Base-by-base conservation (phyloP, 53 echinoderm and acorn worm genomes). In the Astropecten irregularis region DNA sequence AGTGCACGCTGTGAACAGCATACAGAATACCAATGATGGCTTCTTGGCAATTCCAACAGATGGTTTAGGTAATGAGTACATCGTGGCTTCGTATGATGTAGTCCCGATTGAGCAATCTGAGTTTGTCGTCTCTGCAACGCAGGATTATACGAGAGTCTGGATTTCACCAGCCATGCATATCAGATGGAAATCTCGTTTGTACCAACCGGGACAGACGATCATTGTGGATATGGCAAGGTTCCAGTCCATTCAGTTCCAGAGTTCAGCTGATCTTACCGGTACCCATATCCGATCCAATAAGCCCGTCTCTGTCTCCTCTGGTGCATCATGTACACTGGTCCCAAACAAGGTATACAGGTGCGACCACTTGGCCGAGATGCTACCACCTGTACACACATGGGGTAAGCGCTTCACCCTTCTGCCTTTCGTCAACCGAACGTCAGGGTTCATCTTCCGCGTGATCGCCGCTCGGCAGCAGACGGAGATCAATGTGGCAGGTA, bases 321-420 rank as follows among this genome's bases (percentile, higher is more conserved):
- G 95, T 44, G 88, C 91, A 20, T 91, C 95, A 22, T 95, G 95
- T 59, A 91, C 95, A 22, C 83, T 91, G 19, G 93, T 95, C n/a
- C 95, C 95, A 2, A 65, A 61, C 22, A 73, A 66, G 13, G 86
- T 91, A 20, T 89, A 88, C 62, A 79, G 95, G 27, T 95, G 95
- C 68, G 95, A 95, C 59, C 95, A 95, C 74, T 67, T 95, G 29
- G 89, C 93, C 11, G 95, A 95, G 83, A 91, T 89, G 81, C 74
- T 95, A 2, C 95, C 95, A n/a, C 93, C 95, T 0, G 91, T 93
- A 50, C 79, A 82, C 19, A 95, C 95, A 1, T 95, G 95, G 95
- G 95, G 95, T 20, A 93, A 91, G 68, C 77, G 85, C 40, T 95
- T 95, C 76, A 95, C 91, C 40, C 85, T 95, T 5, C 89, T 93